These are phyloP conservation scores for Trypoxylus dichotomus DNA, from an alignment of 1,140 invertebrate genomes.

Conservation along the genomic window DNA sequence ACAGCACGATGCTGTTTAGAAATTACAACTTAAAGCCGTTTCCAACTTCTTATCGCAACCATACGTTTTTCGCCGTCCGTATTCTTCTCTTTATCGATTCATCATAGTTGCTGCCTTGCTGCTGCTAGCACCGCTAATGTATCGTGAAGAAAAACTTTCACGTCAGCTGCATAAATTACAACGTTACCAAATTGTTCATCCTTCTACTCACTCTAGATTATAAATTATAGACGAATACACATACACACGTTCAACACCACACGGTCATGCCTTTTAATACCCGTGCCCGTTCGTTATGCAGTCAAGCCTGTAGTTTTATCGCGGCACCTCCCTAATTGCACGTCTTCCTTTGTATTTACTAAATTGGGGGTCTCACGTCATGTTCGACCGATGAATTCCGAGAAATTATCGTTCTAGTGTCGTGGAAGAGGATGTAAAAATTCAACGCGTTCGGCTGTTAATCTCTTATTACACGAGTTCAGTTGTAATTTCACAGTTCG, in stretches of 20 bases:
- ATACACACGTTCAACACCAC: not conserved
- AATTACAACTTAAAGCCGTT: not conserved
- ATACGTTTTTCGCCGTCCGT: no score
- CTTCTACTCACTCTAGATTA: not conserved
- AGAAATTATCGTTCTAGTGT: not conserved
- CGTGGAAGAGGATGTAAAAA: conserved; percentile 1
- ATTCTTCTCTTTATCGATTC: not conserved
- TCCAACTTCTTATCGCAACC: not conserved
- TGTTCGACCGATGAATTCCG: not conserved
- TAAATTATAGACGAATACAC: not conserved
- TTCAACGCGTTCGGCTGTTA: not conserved
- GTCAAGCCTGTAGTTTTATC: conserved; percentile 17
- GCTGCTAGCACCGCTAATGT: not conserved
- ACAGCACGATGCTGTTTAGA: no score
- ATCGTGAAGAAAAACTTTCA: not conserved
- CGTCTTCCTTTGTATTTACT: conserved; percentile 17
- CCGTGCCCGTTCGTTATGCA: not conserved
- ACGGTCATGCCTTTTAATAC: conserved; percentile 12
- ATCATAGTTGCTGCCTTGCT: not conserved
- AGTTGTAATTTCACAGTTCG: not conserved
- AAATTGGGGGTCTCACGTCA: conserved; percentile 10
- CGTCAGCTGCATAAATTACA: conserved; percentile 22
- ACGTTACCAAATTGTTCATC: not conserved
- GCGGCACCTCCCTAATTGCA: conserved; percentile 18
- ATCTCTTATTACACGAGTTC: not conserved